Conservation (phyloP, 2,797 vertebrate genomes). For the Dendrocincla tyrannina region DNA sequence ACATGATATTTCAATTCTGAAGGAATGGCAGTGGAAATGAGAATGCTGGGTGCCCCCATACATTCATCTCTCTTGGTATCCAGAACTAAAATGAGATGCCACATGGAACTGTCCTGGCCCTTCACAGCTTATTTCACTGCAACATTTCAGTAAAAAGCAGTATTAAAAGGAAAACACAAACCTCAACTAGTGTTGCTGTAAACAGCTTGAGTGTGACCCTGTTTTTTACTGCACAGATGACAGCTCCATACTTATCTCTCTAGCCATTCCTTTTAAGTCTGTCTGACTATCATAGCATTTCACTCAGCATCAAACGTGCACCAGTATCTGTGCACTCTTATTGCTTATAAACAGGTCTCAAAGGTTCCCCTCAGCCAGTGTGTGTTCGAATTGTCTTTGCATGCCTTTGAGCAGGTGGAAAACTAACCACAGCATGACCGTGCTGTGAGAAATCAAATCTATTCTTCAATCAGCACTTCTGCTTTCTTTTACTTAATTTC, state of each 20-base stretch:
- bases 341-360: not conserved
- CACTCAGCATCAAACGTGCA: not conserved
- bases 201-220: not conserved
- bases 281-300: not conserved
- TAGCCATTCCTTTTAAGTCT: not conserved
- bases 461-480: conserved; percentile 27
- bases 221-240: not conserved
- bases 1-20: conserved; percentile 55
- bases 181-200: not conserved
- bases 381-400: not conserved
- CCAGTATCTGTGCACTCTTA: not conserved
- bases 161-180: conserved; percentile 39
- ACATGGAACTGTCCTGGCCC: not conserved
- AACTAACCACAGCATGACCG: not conserved
- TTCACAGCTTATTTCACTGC: not conserved
- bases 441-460: not conserved
- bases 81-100: conserved; percentile 55
- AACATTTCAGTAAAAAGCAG: conserved; percentile 30
- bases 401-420: not conserved
- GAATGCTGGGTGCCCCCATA: not conserved
- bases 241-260: not conserved
- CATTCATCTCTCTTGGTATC: conserved; percentile 35
- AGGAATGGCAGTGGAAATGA: conserved; percentile 27
- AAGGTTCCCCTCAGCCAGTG: not conserved
- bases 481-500: conserved; percentile 60